Percentiles rank a stretch among this genome's conserved stretches.
Conservation (phyloP, 2,797 vertebrate genomes). For the Rhabdomys pumilio region DNA sequence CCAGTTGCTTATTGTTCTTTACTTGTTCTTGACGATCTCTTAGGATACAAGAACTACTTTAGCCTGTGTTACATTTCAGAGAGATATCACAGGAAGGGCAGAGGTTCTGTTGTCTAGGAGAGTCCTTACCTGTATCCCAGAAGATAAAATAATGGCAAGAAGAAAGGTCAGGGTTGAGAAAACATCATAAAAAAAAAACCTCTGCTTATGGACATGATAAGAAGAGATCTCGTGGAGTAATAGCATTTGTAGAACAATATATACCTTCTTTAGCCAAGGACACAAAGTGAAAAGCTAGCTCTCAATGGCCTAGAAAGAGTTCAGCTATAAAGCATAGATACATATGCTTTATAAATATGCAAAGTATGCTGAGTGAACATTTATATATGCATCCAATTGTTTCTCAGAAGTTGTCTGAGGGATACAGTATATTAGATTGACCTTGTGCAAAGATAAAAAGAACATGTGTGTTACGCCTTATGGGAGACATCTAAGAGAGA, state of each 20-base stretch:
- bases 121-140: not conserved
- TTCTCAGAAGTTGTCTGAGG: conserved; percentile 35
- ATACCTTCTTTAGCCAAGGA: not conserved
- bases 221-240: not conserved
- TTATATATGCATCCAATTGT: not conserved
- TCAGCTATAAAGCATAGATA: not conserved
- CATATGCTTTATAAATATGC: not conserved
- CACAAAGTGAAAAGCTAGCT: not conserved
- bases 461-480: not conserved
- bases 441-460: not conserved
- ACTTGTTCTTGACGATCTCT: not conserved
- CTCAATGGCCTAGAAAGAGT: not conserved
- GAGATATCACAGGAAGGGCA: not conserved
- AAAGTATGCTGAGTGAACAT: not conserved
- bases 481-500: not conserved
- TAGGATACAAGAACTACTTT: not conserved
- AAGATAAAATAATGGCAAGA: conserved; percentile 6
- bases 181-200: not conserved
- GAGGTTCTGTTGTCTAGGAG: not conserved
- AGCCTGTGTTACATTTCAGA: not conserved
- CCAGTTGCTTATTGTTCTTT: not conserved
- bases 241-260: not conserved
- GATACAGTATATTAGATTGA: not conserved
- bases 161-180: not conserved
- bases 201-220: not conserved